These are phyloP conservation scores for Oophaga sylvatica DNA, from an alignment of 2,797 vertebrate species.

Conservation along the genomic window DNA sequence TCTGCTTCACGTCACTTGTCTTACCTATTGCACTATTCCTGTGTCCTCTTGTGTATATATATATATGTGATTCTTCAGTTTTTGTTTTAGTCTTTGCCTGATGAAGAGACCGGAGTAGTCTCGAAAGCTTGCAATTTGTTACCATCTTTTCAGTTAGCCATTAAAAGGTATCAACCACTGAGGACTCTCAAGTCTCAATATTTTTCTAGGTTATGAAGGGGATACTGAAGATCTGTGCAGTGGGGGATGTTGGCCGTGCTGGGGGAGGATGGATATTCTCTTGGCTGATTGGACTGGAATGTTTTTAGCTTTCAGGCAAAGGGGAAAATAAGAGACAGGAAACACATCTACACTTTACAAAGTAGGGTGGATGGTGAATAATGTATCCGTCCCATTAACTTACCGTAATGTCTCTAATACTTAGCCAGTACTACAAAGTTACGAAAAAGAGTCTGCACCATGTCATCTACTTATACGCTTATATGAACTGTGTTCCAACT, in stretches of 20 bases:
- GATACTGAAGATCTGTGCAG: conserved; percentile 33
- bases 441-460: not conserved
- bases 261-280: conserved; percentile 52
- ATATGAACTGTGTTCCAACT: not conserved
- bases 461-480: not conserved
- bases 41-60: too few species aligned
- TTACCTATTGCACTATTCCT: too few species aligned
- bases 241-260: conserved; percentile 13
- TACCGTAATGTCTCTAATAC: conserved; percentile 21
- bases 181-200: too few species aligned
- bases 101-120: too few species aligned
- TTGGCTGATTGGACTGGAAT: conserved; percentile 57
- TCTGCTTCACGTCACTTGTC: too few species aligned
- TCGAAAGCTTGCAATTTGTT: too few species aligned
- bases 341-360: conserved; percentile 47
- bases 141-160: too few species aligned
- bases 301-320: conserved; percentile 37
- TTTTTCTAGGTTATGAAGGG: conserved; percentile 26
- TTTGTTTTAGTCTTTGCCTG: too few species aligned
- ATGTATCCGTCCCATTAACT: conserved; percentile 18
- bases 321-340: conserved; percentile 42
- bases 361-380: conserved; percentile 12
- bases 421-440: not conserved
- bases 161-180: too few species aligned
- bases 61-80: too few species aligned